These are phyloP conservation scores for Heliothis subflexa DNA, from an alignment of 1,140 invertebrate genomes.

Conservation along the genomic window DNA sequence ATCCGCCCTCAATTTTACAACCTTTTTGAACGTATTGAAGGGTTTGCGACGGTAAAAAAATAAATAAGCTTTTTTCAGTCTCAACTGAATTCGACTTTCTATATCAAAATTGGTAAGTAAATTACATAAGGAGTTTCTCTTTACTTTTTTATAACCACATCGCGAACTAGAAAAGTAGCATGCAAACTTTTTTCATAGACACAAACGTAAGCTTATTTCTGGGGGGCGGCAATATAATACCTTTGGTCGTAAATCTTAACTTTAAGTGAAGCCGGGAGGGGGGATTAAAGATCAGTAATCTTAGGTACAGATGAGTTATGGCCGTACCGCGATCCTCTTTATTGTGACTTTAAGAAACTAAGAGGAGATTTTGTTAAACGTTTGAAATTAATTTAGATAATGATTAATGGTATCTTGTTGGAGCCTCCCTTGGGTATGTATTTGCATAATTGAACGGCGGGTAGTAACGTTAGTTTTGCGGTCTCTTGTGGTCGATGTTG, in stretches of 20 bases:
- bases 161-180: conserved; percentile 15
- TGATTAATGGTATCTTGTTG: conserved; percentile 82
- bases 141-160: background rate
- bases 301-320: conserved; percentile 89
- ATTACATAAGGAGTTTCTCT: too few species aligned
- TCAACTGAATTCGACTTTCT: too few species aligned
- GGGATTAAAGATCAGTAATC: conserved; percentile 92
- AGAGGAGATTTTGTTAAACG: conserved; percentile 83
- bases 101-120: too few species aligned
- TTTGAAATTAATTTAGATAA: conserved; percentile 86
- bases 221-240: conserved; percentile 87
- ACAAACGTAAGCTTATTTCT: conserved; percentile 71
- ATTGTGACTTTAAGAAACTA: conserved; percentile 86
- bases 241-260: conserved; percentile 90
- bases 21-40: too few species aligned
- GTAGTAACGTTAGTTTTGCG: conserved; percentile 55
- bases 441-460: conserved; percentile 78
- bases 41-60: too few species aligned
- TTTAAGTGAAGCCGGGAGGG: conserved; percentile 88
- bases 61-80: too few species aligned
- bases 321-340: conserved; percentile 83
- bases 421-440: conserved; percentile 65
- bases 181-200: conserved; percentile 82
- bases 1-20: background rate
- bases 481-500: conserved; percentile 37